Conservation (phyloP, 2,888 invertebrate genomes). For the Tachina fera region DNA sequence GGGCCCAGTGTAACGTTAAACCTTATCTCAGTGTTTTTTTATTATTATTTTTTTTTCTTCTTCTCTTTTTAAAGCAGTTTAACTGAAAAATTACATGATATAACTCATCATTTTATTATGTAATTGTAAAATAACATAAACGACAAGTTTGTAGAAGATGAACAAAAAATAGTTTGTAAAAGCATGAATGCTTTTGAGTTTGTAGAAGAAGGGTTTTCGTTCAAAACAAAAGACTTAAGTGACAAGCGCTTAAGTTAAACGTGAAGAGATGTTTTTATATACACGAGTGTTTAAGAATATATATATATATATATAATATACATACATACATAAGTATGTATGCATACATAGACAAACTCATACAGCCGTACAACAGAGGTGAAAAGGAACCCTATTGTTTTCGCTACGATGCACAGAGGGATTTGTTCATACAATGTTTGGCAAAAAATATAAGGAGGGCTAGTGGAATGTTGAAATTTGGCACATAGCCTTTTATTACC, state of each 20-base stretch:
- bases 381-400: no score
- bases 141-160: slow-evolving; percentile 8
- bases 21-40: slow-evolving; percentile 12
- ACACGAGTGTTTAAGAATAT: no score
- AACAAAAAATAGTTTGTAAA: background rate
- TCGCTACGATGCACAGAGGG: no score
- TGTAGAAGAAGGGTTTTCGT: slow-evolving; percentile 21
- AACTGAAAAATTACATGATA: slow-evolving; percentile 44
- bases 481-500: no score
- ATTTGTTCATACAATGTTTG: no score
- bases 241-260: background rate
- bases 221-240: slow-evolving; percentile 50
- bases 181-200: slow-evolving; percentile 3
- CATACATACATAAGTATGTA: no score
- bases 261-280: background rate
- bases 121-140: slow-evolving; percentile 40
- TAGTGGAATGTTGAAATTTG: no score
- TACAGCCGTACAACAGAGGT: no score
- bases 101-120: slow-evolving; percentile 47
- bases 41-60: no score
- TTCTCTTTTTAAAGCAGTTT: background rate
- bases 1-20: slow-evolving; percentile 44
- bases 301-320: no score
- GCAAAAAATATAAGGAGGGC: no score
- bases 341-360: no score